A percentile compares a stretch with the other conserved stretches of the same genome.
Conservation (phyloP, 2,113 vertebrate species). For the Heterotilapia buettikoferi region DNA sequence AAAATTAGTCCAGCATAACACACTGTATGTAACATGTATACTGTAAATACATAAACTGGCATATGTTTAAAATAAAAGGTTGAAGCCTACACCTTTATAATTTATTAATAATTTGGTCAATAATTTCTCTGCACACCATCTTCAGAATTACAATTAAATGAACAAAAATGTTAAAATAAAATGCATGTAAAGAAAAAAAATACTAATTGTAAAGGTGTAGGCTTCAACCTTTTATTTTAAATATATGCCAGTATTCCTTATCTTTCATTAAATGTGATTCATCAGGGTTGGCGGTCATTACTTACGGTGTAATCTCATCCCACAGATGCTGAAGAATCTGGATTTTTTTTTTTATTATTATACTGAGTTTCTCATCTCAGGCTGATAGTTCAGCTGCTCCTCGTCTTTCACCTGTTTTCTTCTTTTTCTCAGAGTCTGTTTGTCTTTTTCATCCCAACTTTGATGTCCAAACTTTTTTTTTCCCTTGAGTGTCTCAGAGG, state of each 20-base stretch:
- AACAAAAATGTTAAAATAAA: background rate
- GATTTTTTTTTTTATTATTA: background rate
- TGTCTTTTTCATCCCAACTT: background rate
- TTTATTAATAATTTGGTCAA: background rate
- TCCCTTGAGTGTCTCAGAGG: background rate
- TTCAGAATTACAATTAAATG: background rate
- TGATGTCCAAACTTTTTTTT: background rate
- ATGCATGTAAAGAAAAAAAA: background rate
- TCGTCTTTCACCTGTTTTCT: background rate
- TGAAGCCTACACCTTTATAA: background rate
- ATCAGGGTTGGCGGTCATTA: fast-evolving
- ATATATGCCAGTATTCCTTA: background rate
- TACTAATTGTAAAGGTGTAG: background rate
- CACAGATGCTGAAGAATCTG: background rate
- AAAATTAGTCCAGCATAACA: background rate
- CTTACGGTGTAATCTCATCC: background rate
- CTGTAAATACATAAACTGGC: background rate
- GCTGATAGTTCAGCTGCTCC: background rate
- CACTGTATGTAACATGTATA: background rate
- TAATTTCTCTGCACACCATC: background rate
- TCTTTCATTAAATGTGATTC: background rate
- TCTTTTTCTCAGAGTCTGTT: background rate
- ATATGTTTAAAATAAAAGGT: background rate
- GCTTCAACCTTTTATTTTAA: background rate
- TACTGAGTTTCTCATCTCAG: background rate